Base-by-base conservation (phyloP, 2,888 invertebrate genomes). In the Scaptomyza caliginosa region DNA sequence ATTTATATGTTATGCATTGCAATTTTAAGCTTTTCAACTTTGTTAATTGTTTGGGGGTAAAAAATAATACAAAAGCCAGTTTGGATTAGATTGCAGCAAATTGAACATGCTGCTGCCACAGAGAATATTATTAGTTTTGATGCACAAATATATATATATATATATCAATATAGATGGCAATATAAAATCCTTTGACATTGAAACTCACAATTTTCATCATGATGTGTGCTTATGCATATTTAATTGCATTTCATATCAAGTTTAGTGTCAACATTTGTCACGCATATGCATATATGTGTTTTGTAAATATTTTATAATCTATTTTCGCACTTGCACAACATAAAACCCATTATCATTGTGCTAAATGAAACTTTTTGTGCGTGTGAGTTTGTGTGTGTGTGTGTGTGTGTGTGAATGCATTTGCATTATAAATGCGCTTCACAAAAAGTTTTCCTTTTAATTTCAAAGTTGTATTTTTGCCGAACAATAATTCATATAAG, bases 201-300 rank as follows among this genome's bases (percentile, higher is more conserved):
- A n/a, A n/a, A 3, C 10, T 10, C 10, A 5, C 5, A 32, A 26
- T 23, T 23, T 28, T 10, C 30, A 30, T 11, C 30, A n/a, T 32
- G n/a, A n/a, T n/a, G n/a, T 11, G 8, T 11, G 19, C 10, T 17
- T 19, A 19, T 38, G 4, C n/a, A n/a, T 36, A 49, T 67, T 55
- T 71, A 28, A 43, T 28, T 28, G n/a, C 57, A 55, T 66, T 54
- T 60, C 60, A 60, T n/a, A n/a, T 17, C 46, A 52, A 63, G 55
- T 63, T 63, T 54, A 49, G 42, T 77, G 42, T 63, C 50, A 76
- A 76, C 34, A 30, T 52, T 42, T 30, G 21, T 32, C 39, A 26
- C 39, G n/a, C 23, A 30, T 32, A 28, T 4, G 4, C 3, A 28
- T n/a, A 24, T 24, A 24, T 24, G n/a, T 30, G 4, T 30, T 30